phyloP scores from a whole-genome alignment of 2,797 vertebrate genomes.

The Podargus strigoides region DNA sequence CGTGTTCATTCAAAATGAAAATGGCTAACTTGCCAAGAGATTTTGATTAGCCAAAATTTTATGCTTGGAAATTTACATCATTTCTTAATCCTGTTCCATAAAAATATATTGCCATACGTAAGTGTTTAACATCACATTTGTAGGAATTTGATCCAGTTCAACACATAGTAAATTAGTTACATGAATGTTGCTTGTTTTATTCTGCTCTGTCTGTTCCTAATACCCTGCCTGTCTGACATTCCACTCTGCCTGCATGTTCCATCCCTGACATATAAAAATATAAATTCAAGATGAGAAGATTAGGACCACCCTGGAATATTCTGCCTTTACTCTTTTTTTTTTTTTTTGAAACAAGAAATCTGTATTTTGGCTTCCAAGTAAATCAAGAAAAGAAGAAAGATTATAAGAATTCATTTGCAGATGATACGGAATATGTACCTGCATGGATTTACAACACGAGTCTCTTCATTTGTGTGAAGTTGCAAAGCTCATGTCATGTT shows the following conservation, averaged over 20 bases:
- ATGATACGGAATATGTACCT: neutral
- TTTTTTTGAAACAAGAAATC: neutral
- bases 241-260: slow-evolving; percentile 35
- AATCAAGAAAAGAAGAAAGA: neutral
- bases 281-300: slow-evolving; percentile 25
- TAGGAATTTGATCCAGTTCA: slow-evolving; percentile 51
- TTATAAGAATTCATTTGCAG: neutral
- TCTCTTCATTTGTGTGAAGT: neutral
- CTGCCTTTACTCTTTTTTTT: neutral
- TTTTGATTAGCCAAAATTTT: slow-evolving; percentile 35
- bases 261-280: slow-evolving; percentile 9
- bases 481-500: neutral
- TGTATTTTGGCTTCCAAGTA: neutral
- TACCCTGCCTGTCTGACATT: slow-evolving; percentile 15
- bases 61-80: slow-evolving; percentile 49
- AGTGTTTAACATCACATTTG: slow-evolving; percentile 47
- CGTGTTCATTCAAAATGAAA: slow-evolving; percentile 10
- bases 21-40: neutral
- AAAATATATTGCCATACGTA: slow-evolving; percentile 45
- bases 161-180: slow-evolving; percentile 51
- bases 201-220: slow-evolving; percentile 23
- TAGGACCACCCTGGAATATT: slow-evolving; percentile 22
- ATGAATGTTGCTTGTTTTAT: neutral
- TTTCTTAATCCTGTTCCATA: slow-evolving; percentile 43
- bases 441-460: neutral